phyloP scores from a whole-genome alignment of 2,888 invertebrate species.

The Seladonia tumulorum region DNA sequence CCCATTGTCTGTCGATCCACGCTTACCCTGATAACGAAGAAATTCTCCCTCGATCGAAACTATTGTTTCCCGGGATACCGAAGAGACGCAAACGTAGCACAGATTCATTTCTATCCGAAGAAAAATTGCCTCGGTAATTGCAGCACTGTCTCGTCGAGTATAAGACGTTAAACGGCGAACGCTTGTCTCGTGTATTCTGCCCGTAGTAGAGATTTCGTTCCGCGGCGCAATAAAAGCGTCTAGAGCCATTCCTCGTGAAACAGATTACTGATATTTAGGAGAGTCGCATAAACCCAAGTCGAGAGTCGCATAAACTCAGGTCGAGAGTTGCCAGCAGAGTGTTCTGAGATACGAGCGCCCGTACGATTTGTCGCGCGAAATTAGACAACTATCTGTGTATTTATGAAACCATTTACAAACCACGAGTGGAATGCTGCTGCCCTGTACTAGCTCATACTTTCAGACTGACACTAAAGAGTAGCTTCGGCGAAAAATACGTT shows the following conservation, averaged over 20 bases:
- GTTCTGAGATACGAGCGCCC: not conserved
- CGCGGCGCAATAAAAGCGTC: slow-evolving; percentile 3
- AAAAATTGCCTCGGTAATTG: slow-evolving; percentile 38
- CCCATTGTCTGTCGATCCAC: not conserved
- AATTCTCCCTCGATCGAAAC: not conserved
- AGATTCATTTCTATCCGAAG: slow-evolving; percentile 11
- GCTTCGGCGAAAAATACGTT: not conserved
- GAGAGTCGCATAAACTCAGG: not conserved
- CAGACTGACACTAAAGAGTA: not conserved
- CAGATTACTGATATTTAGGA: slow-evolving; percentile 11
- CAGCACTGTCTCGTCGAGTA: not conserved
- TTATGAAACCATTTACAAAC: not conserved
- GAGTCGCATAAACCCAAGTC: not conserved
- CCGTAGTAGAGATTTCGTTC: slow-evolving; percentile 2
- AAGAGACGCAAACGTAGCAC: not conserved
- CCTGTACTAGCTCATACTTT: not conserved
- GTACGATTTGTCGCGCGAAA: not conserved
- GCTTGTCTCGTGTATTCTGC: not conserved
- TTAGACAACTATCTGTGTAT: not conserved
- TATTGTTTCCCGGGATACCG: not conserved
- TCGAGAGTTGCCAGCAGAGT: not conserved
- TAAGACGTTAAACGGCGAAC: slow-evolving; percentile 23
- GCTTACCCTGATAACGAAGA: not conserved
- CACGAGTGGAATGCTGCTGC: not conserved
- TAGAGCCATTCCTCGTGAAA: not conserved